phyloP scores from a whole-genome alignment of 2,888 invertebrate genomes.

The Andrena trimmerana region DNA sequence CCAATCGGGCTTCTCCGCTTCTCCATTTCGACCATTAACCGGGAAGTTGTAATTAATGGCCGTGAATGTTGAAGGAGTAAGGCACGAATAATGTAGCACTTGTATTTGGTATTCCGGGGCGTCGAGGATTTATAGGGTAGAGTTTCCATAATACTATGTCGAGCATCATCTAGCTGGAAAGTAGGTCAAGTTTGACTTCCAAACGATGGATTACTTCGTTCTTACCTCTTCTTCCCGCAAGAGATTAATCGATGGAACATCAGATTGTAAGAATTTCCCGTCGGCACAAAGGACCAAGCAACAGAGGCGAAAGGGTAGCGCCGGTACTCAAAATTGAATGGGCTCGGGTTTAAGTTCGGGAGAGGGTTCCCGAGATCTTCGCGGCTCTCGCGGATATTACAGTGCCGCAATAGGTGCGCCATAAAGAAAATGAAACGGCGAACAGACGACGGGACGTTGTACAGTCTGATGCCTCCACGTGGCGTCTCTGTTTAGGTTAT shows the following conservation, averaged over 20 bases:
- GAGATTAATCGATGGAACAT: too few species aligned
- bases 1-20: not conserved
- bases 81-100: too few species aligned
- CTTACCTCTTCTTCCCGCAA: too few species aligned
- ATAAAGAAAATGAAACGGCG: constrained; percentile 53
- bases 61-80: too few species aligned
- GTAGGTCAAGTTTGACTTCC: too few species aligned
- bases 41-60: too few species aligned
- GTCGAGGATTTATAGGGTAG: too few species aligned
- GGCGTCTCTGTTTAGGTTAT: constrained; percentile 1
- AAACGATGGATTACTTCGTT: too few species aligned
- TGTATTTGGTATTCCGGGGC: too few species aligned
- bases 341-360: not conserved
- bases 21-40: not conserved
- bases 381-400: constrained; percentile 31
- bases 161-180: too few species aligned
- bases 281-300: not conserved
- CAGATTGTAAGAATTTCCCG: too few species aligned
- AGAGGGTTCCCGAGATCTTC: not conserved
- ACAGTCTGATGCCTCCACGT: constrained; percentile 17
- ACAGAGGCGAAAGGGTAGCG: not conserved
- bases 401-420: constrained; percentile 27
- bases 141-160: too few species aligned
- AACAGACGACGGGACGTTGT: not conserved
- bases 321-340: not conserved